Evolutionary conservation across 53 echinoderm and acorn worm genomes (phyloP), one percentile per base, ranked within the genome.

Genomic region (Arbacia lixula): DNA sequence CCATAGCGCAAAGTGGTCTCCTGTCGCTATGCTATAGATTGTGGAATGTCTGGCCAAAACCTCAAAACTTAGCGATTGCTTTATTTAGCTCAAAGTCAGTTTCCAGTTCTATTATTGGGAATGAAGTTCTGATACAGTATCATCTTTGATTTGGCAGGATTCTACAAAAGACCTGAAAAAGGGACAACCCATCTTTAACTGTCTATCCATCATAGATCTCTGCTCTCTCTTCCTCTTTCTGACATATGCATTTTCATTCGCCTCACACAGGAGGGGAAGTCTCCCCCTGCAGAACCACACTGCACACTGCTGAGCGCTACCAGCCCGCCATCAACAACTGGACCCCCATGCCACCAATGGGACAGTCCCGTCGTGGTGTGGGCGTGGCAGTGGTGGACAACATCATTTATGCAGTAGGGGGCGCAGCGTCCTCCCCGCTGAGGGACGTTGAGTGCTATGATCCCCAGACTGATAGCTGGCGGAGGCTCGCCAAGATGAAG

Each of bases 361-460:
- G 66, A 29, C 72, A 80, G 11, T 92, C 99, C 30, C 68, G 99
- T 12, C 84, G 99, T 6, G 99, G 91, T 16, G 86, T 95, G 28
- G 99, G 99, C 42, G 83, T 85, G 12, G 94, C 87, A 54, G 84
- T 85, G 8, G 79, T 94, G 28, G 94, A 99, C 55, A 89, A 92
- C 63, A 90, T 92, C 84, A 87, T 99, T 31, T 99, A 92, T 30
- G 94, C 91, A 11, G 82, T 94, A 12, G 99, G 99, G 16, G 99
- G 99, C 17, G 86, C 99, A 34, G 90, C 90, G 73, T 85, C 84
- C 60, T 39, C 72, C 6, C 90, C 92, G 9, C 86, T 99, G 55
- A 86, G 86, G 56, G 88, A 86, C 22, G 92, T 92, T 17, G 99
- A 99, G 66, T 92, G 99, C 46, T 99, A 88, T 63, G 94, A 99